Evolutionary conservation across 2,888 invertebrate species (phyloP).

Genomic region (Trachelus stipa): DNA sequence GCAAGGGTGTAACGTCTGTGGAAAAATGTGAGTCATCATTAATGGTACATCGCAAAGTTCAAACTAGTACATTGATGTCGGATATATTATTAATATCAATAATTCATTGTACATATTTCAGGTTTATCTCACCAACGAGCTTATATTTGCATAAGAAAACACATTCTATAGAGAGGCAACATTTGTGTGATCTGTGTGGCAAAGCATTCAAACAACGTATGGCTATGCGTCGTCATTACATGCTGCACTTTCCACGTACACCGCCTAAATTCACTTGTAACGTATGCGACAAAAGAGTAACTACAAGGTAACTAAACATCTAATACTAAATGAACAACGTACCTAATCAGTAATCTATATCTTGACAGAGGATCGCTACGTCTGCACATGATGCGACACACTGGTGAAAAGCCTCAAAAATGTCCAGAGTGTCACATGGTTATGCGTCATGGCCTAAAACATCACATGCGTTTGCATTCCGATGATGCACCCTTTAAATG

Average conservation of each 20-base stretch:
- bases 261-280: conserved; percentile 23
- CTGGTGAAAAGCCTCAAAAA: conserved; percentile 21
- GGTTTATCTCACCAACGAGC: conserved; percentile 19
- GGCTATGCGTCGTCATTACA: conserved; percentile 23
- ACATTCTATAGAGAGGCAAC: conserved; percentile 16
- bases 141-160: conserved; percentile 21
- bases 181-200: conserved; percentile 20
- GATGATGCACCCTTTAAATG: conserved; percentile 23
- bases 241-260: conserved; percentile 22
- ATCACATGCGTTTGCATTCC: conserved; percentile 23
- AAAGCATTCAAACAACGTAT: conserved; percentile 22
- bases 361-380: conserved; percentile 21
- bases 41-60: not conserved
- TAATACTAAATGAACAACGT: not conserved
- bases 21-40: conserved; percentile 14
- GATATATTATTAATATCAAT: not conserved
- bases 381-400: conserved; percentile 23
- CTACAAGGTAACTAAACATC: conserved; percentile 13
- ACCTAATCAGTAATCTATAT: not conserved
- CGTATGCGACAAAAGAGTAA: conserved; percentile 21
- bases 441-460: conserved; percentile 21
- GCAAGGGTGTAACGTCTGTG: conserved; percentile 21
- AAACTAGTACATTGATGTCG: not conserved
- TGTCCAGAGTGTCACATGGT: conserved; percentile 23
- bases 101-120: conserved; percentile 2